Base-by-base conservation (phyloP, 2,888 invertebrate genomes). In the Aquatica leii region DNA sequence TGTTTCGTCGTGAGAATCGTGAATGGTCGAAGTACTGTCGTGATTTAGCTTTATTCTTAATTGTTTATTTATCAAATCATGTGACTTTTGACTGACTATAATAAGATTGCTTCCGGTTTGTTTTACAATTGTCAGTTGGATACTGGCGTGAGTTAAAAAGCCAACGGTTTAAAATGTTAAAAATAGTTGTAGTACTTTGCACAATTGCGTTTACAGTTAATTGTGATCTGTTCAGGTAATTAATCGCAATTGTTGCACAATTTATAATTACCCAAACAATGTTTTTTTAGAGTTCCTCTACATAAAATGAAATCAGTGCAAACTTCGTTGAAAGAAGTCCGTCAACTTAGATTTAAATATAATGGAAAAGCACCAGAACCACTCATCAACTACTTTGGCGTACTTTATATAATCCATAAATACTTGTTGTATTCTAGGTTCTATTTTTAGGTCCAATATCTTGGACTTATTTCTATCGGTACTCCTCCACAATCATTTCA, bases 301-400 rank as follows among this genome's bases (percentile, higher is more conserved):
- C 85, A 88, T 70, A 91, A 90, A 77, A 84, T 89, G 60, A 83
- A 89, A 76, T 86, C 90, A 0, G 90, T 87, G 0, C 87, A 95
- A 59, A 84, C 85, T 54, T 87, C 89, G 67, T 84, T 97, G 51
- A 84, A 87, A 52, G 90, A 92, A 77, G 76, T 95, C 52, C 81
- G 88, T 50, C 86, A 87, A 74, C 77, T 90, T 51, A 86, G 86
- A 53, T 76, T 91, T 53, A 85, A 86, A 72, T 88, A 88, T 80
- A 87, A 57, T 11, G 53, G 86, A 1, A 87, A 88, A 0, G 82
- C 86, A 1, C 94, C 94, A 0, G 95, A 95, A 79, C 95, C 94
- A 0, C 85, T 97, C 24, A 93, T 94, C 15, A 97, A 97, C 82
- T 97, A 97, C 79, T 84, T 97, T 67, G 97, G 97, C 85, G 94